Percentiles rank a stretch among this genome's conserved stretches.
These are phyloP conservation scores for Gisinianus flammeolus DNA, from an alignment of 2,888 invertebrate genomes.

Conservation along the genomic window DNA sequence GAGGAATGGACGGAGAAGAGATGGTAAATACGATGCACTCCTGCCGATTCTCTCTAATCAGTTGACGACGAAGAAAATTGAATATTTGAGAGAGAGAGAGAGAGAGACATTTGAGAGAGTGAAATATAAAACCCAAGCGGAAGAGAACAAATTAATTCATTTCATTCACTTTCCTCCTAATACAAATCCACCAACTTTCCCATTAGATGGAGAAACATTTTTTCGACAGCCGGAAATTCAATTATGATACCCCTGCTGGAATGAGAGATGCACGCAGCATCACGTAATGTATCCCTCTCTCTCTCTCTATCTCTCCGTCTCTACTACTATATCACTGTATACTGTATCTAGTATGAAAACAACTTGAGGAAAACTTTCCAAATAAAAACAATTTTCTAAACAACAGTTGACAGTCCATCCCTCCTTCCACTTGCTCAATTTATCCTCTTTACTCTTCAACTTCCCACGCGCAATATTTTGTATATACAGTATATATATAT, in stretches of 20 bases:
- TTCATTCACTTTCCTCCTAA: slow-evolving; percentile 13
- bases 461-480: not conserved
- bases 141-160: slow-evolving; percentile 35
- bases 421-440: not conserved
- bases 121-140: no score
- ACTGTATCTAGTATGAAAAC: not conserved
- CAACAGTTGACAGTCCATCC: slow-evolving; percentile 28
- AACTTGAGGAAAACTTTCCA: slow-evolving; percentile 15
- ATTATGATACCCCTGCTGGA: slow-evolving; percentile 25
- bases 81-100: slow-evolving; percentile 21
- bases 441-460: not conserved
- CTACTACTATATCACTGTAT: not conserved
- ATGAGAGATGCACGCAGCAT: slow-evolving; percentile 1
- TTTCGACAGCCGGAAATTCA: slow-evolving; percentile 40
- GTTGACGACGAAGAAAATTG: not conserved
- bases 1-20: not conserved
- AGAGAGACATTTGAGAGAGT: slow-evolving; percentile 11
- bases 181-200: slow-evolving; percentile 27
- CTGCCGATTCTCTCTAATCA: slow-evolving; percentile 17
- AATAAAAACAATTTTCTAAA: slow-evolving; percentile 38
- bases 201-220: slow-evolving; percentile 31
- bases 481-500: not conserved
- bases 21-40: not conserved
- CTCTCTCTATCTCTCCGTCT: not conserved
- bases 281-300: not conserved